Base-by-base conservation (phyloP, 2,113 vertebrate species). In the Tylochromis polylepis region DNA sequence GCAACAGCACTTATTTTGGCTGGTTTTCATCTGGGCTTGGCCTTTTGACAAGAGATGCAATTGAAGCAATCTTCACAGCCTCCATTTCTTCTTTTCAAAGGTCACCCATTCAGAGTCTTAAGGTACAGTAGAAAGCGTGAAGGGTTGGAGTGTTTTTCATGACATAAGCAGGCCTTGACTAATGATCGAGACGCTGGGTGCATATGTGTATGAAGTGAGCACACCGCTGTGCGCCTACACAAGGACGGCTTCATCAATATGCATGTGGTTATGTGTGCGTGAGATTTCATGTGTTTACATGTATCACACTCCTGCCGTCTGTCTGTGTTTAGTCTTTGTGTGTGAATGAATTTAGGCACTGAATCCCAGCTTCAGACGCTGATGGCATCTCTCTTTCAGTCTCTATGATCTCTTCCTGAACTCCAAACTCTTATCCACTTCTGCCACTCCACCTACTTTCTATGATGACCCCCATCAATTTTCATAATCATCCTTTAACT, bases 31-130 rank as follows among this genome's bases (percentile, higher is more conserved):
- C 85, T 82, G 79, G 59, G 34, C 67, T 87, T 92, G 85, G 92
- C 91, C 93, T 88, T 93, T 92, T 89, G 87, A 93, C 91, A 92
- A 93, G 58, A 72, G 84, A 87, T 84, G 60, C 55, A 11, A 93
- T 83, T 90, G 85, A 94, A 83, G 88, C 85, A 82, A 85, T 93
- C 88, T 93, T 91, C 87, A 79, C 83, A 60, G 88, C 49, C 75
- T 83, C 88, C 57, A 87, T 93, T 93, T 91, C 65, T 90, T 85
- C 92, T 91, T 85, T 82, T 89, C 65, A 92, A 91, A 95, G 89
- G 92, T 94, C 93, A 92, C 24, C 57, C 46, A 72, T 91, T 91
- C 85, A 81, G 20, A 81, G 82, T 83, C 24, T 86, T 70, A 57
- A 90, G 87, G 82, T 72, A 55, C 38, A 67, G 24, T 81, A 81